These are phyloP conservation scores for Achlya flavicornis DNA, from an alignment of 2,888 invertebrate species.

Conservation along the genomic window DNA sequence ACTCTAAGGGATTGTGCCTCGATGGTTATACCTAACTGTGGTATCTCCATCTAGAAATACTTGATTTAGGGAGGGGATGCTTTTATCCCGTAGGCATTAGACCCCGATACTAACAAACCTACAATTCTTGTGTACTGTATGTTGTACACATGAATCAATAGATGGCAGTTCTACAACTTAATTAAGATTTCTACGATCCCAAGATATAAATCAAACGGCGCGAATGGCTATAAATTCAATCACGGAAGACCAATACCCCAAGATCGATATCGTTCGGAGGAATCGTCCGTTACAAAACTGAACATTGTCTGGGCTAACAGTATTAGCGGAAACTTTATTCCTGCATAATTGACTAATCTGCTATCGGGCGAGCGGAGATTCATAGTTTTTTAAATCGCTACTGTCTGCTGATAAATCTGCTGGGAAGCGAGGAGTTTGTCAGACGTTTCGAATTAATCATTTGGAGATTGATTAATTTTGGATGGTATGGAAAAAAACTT, in stretches of 20 bases:
- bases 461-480: conserved; percentile 2
- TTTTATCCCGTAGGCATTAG: no score
- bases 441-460: conserved; percentile 4
- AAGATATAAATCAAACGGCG: conserved; percentile 35
- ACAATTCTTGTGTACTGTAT: no score
- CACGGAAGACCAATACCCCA: conserved; percentile 34
- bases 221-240: conserved; percentile 38
- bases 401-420: conserved; percentile 1
- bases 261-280: conserved; percentile 22
- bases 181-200: conserved; percentile 17
- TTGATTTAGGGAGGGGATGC: no score
- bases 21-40: no score
- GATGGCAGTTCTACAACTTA: background rate
- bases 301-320: conserved; percentile 16
- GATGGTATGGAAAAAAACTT: background rate
- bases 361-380: conserved; percentile 7
- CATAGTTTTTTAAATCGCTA: conserved; percentile 7
- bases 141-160: no score
- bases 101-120: no score
- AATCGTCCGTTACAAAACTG: conserved; percentile 23
- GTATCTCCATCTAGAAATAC: no score
- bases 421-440: background rate
- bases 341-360: conserved; percentile 31
- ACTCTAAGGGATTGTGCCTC: no score
- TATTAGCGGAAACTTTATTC: conserved; percentile 21